Evolutionary conservation across 2,113 vertebrate species (phyloP).

Genomic region (Bungarus multicinctus): DNA sequence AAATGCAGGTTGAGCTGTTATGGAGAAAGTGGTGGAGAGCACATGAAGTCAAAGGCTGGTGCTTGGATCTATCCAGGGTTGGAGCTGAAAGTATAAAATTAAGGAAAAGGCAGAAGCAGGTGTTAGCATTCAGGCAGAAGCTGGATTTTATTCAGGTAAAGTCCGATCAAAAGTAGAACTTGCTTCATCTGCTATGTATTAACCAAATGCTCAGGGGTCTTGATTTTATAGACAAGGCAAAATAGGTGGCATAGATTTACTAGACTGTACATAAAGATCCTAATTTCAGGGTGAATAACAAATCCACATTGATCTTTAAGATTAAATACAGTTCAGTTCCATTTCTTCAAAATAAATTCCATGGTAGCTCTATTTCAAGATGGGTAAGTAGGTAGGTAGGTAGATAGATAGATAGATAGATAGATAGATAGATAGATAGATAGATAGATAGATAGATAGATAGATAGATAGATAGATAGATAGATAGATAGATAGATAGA

Average conservation of each 20-base stretch:
- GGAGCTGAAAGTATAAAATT: conserved; percentile 24
- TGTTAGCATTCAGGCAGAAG: conserved; percentile 9
- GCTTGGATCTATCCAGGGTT: conserved; percentile 25
- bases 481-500: too few relatives aligned
- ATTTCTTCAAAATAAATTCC: not conserved
- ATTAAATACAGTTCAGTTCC: not conserved
- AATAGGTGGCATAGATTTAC: conserved; percentile 12
- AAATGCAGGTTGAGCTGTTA: conserved; percentile 52
- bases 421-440: too few relatives aligned
- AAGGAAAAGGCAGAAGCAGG: conserved; percentile 9
- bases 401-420: too few relatives aligned
- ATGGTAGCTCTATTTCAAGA: not conserved
- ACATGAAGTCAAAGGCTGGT: conserved; percentile 43
- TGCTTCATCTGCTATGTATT: not conserved
- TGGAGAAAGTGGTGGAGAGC: conserved; percentile 33
- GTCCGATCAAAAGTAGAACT: not conserved
- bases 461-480: too few relatives aligned
- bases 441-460: too few relatives aligned
- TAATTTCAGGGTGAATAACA: not conserved
- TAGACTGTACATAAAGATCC: not conserved
- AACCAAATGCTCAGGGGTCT: not conserved
- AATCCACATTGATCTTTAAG: not conserved
- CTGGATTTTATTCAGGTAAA: conserved; percentile 14
- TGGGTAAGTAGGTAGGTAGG: too few relatives aligned
- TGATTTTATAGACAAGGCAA: conserved; percentile 8